Evolutionary conservation across 1,140 invertebrate species (phyloP), one percentile per base, ranked within the genome.

Genomic region (Caenorhabditis brenneri): DNA sequence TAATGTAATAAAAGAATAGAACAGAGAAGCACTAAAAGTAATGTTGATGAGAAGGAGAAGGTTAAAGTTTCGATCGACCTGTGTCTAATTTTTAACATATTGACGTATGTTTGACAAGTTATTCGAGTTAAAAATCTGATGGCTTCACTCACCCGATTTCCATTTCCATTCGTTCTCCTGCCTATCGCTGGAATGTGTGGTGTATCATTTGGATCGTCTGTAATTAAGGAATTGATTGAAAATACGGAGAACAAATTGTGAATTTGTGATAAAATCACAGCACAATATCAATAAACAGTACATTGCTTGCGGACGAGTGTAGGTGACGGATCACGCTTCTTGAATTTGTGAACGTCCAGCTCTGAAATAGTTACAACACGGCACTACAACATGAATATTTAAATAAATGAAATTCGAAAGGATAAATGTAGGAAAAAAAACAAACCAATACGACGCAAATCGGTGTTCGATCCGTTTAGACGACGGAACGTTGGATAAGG

Each of bases 311-410:
- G 51, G 27, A 82, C 65, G 24, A 87, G 79, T 0, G 65, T 48
- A 5, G 87, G 87, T 22, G 85, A 86, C 27, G 87, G 87, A 48
- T 85, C 69, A 12, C 80, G 16, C 60, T 84, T 86, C 42, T 81
- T 80, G 78, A 87, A 87, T 29, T 51, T 39, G 48, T 84, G 74
- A 6, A 84, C 31, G 36, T 55, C 87, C 31, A 51, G 83, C 60
- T 60, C 58, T 82, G 55, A 85, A 80, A 86, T 39, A 36, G 39
- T 15, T 1, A 49, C 65, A n/a, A 82, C 79, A 58, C 65, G 42
- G 36, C 82, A 85, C 24, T 12, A 2, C 53, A 55, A 81, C 83
- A 78, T 78, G n/a, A 51, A 16, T 22, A 53, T 22, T 51, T 31
- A 49, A 85, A 33, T n/a, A 9, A 49, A 53, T 39, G 27, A 33